Conservation (phyloP, 2,113 vertebrate species). For the Trochalopteron elliotii region DNA sequence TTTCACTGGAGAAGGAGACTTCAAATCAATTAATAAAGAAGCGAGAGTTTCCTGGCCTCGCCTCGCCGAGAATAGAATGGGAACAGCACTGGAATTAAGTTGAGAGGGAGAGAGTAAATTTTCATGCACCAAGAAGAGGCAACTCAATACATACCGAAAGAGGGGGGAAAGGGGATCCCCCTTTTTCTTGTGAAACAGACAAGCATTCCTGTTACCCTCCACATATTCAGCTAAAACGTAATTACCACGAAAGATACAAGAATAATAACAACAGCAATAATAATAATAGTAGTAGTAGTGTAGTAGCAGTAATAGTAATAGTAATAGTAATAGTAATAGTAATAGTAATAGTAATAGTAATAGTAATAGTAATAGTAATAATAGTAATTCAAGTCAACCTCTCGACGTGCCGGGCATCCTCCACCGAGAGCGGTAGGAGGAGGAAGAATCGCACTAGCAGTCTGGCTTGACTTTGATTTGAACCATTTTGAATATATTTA, state of each 20-base stretch:
- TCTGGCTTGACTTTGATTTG: slow-evolving; percentile 75
- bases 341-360: background rate
- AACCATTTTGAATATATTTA: slow-evolving; percentile 83
- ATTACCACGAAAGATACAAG: slow-evolving; percentile 52
- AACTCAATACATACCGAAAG: slow-evolving; percentile 34
- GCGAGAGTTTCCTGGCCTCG: slow-evolving; percentile 23
- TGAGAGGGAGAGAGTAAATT: slow-evolving; percentile 40
- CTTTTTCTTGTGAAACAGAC: slow-evolving; percentile 59
- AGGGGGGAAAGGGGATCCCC: background rate
- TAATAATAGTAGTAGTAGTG: background rate
- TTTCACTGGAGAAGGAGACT: slow-evolving; percentile 14
- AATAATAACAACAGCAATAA: background rate
- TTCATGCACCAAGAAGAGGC: slow-evolving; percentile 58
- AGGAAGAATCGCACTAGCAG: slow-evolving; percentile 49
- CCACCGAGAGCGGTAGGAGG: slow-evolving; percentile 47
- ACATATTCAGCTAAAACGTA: slow-evolving; percentile 8
- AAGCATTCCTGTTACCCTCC: slow-evolving; percentile 46
- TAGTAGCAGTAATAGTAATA: background rate
- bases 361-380: background rate
- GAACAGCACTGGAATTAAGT: slow-evolving; percentile 16
- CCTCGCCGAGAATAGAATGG: background rate
- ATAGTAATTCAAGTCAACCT: slow-evolving; percentile 53
- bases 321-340: fast-evolving
- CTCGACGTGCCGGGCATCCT: slow-evolving; percentile 44
- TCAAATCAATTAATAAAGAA: slow-evolving; percentile 40